Evolutionary conservation across 2,888 invertebrate genomes (phyloP).

Genomic region (Perdita meconis): DNA sequence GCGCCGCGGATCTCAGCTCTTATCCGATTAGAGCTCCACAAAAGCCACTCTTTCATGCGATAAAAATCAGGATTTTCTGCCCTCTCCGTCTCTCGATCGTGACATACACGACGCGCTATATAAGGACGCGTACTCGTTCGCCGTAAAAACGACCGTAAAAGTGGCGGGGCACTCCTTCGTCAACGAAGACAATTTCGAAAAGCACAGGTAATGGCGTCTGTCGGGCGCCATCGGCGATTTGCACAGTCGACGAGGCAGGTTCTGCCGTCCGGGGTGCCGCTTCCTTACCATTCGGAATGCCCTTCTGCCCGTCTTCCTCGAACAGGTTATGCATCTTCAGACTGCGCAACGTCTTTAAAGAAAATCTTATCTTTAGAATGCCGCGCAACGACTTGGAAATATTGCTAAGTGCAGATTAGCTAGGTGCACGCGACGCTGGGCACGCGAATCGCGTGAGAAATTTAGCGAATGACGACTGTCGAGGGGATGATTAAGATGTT

Average conservation of each 20-base stretch:
- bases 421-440: not conserved
- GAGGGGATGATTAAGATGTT: constrained; percentile 3
- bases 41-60: not conserved
- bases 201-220: constrained; percentile 61
- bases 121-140: constrained; percentile 38
- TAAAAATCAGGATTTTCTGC: constrained; percentile 43
- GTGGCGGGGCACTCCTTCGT: constrained; percentile 37
- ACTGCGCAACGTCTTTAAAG: constrained; percentile 5
- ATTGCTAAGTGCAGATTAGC: constrained; percentile 5
- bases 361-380: constrained; percentile 17
- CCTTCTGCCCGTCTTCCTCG: constrained; percentile 20
- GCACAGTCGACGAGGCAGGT: constrained; percentile 43
- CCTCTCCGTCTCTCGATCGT: constrained; percentile 17
- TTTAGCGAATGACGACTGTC: constrained; percentile 7
- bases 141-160: constrained; percentile 67
- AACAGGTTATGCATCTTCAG: constrained; percentile 38
- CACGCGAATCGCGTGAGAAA: constrained; percentile 17
- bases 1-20: not conserved
- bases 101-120: constrained; percentile 1
- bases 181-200: constrained; percentile 61
- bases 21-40: constrained; percentile 8
- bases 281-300: constrained; percentile 14
- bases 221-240: constrained; percentile 55
- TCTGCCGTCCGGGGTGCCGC: constrained; percentile 33
- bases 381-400: constrained; percentile 6